These are phyloP conservation scores for Cyprinodon brontotheroides DNA, from an alignment of 2,113 vertebrate genomes.

Conservation along the genomic window DNA sequence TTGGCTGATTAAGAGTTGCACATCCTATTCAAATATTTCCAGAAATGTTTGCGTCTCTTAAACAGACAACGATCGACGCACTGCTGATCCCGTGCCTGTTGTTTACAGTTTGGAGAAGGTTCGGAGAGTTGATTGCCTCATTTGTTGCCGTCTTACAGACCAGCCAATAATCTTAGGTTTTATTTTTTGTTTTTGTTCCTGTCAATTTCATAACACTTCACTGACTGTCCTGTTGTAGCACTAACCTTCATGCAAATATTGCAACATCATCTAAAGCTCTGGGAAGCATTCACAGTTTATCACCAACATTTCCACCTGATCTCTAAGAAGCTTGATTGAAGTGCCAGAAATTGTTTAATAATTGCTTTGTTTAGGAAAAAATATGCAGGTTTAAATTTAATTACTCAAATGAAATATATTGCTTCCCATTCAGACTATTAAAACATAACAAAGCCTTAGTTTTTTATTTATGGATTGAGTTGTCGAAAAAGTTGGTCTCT, in stretches of 20 bases:
- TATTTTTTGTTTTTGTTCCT: constrained; percentile 23
- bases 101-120: constrained; percentile 57
- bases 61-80: constrained; percentile 5
- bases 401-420: background rate
- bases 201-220: constrained; percentile 31
- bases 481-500: background rate
- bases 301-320: background rate
- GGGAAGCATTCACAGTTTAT: constrained; percentile 3
- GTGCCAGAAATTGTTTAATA: background rate
- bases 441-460: background rate
- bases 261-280: constrained; percentile 6
- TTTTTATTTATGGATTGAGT: background rate
- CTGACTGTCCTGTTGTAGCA: constrained; percentile 11
- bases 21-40: constrained; percentile 34
- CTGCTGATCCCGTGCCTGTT: constrained; percentile 59
- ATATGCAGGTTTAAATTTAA: background rate
- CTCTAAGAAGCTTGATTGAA: background rate
- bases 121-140: constrained; percentile 47
- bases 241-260: constrained; percentile 14
- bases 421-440: background rate
- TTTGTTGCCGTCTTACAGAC: constrained; percentile 23
- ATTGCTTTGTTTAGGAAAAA: background rate
- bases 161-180: constrained; percentile 25
- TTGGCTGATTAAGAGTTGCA: constrained; percentile 7
- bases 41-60: constrained; percentile 2